Conservation (phyloP, 2,113 vertebrate species). For the Ammospiza nelsoni region DNA sequence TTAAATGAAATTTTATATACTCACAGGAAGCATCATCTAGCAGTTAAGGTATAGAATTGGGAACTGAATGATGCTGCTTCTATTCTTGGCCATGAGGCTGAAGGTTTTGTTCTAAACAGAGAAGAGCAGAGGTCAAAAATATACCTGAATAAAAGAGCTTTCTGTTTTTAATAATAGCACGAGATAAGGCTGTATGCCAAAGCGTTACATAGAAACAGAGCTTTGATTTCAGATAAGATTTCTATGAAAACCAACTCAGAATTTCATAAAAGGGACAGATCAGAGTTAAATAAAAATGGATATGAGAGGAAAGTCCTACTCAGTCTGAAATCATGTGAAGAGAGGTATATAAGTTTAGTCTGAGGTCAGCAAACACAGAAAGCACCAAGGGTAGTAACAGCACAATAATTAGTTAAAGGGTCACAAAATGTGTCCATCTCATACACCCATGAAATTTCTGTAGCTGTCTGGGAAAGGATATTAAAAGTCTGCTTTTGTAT, state of each 20-base stretch:
- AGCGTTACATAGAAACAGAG: slow-evolving; percentile 34
- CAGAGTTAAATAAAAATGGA: slow-evolving; percentile 31
- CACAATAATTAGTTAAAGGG: background rate
- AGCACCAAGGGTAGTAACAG: background rate
- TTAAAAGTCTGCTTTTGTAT: background rate
- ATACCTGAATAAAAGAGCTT: slow-evolving; percentile 26
- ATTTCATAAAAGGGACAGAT: slow-evolving; percentile 23
- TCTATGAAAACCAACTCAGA: slow-evolving; percentile 42
- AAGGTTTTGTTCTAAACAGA: slow-evolving; percentile 32
- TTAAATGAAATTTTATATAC: slow-evolving; percentile 28
- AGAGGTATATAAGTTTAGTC: background rate
- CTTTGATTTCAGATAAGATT: slow-evolving; percentile 51
- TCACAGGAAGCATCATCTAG: background rate
- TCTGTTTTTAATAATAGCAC: background rate
- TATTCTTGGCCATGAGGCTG: background rate
- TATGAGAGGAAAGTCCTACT: background rate
- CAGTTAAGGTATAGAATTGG: background rate
- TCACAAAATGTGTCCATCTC: background rate
- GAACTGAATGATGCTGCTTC: background rate
- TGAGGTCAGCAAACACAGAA: background rate
- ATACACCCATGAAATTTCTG: slow-evolving; percentile 14
- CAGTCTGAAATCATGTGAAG: background rate
- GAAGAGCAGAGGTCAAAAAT: slow-evolving; percentile 43
- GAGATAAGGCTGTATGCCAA: slow-evolving; percentile 12
- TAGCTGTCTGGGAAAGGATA: background rate